Base-by-base conservation (phyloP, 2,113 vertebrate genomes). In the Pipra filicauda region DNA sequence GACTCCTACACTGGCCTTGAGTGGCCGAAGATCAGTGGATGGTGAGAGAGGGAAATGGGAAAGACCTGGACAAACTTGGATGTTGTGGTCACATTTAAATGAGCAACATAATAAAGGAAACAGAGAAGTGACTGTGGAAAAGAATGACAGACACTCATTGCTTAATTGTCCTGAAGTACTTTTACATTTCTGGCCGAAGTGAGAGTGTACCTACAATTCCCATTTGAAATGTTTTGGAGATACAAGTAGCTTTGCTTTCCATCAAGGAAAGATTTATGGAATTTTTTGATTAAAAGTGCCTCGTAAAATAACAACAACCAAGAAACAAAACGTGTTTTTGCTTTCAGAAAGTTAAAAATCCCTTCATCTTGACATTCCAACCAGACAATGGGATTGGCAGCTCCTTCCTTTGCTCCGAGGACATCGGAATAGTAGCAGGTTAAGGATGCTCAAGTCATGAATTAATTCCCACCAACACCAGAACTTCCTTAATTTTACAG, bases 1-100 rank as follows among this genome's bases (percentile, higher is more conserved):
- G 72, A 33, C 88, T 72, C 78, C 90, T 35, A 19, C 2, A 0
- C 12, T 0, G 0, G 1, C 37, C 43, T 75, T 4, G 46, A 69
- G 78, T 0, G 0, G 20, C 55, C 55, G 12, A 23, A 30, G 55
- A 15, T 51, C 5, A 1, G 52, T 67, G 15, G 28, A 7, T 52
- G 61, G 65, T 39, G 76, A 71, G 52, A 77, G 51, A 57, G 61
- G 65, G 44, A 75, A 81, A 44, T 27, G 79, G 74, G 88, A 65
- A 52, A 52, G 75, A 64, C 24, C 90, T 65, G 52, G 75, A 81
- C n/a, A 71, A 91, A 57, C 55, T 37, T 90, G 93, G 88, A 78
- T 65, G 52, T 44, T 57, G 54, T 55, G 62, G 31, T 37, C 11
- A 13, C 70, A 18, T 86, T 91, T 87, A 26, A 88, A 54, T 78